phyloP scores from a whole-genome alignment of 2,888 invertebrate species.

The Graphium colonna region DNA sequence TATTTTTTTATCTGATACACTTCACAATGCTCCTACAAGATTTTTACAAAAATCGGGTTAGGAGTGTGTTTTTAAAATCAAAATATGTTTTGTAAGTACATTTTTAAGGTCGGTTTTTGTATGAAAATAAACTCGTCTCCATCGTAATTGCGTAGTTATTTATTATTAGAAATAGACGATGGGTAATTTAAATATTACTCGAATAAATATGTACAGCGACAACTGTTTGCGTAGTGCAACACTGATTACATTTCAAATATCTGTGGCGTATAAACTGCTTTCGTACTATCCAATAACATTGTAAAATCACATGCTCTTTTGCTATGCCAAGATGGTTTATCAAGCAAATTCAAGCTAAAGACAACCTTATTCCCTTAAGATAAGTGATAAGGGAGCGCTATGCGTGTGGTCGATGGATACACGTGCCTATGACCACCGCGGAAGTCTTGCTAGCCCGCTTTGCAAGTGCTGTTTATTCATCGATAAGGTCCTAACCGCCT shows the following conservation, averaged over 20 bases:
- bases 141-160: too few relatives aligned
- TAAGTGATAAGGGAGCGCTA: neutral
- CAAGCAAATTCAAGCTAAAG: neutral
- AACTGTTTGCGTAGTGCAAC: neutral
- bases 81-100: too few relatives aligned
- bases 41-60: too few relatives aligned
- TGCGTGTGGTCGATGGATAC: neutral
- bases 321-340: neutral
- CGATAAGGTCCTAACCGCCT: neutral
- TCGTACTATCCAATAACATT: neutral
- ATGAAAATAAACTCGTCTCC: too few relatives aligned
- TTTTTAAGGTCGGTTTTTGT: neutral
- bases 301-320: conserved; percentile 1
- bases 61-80: too few relatives aligned
- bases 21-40: too few relatives aligned
- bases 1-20: too few relatives aligned
- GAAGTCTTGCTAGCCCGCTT: conserved; percentile 10
- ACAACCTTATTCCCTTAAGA: neutral
- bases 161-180: neutral
- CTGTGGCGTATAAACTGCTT: neutral
- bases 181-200: neutral
- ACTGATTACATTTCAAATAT: conserved; percentile 7
- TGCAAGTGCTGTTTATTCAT: conserved; percentile 11
- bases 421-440: conserved; percentile 11
- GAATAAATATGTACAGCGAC: neutral